These are phyloP conservation scores for Varroa destructor DNA, from an alignment of 1,140 invertebrate species.

Conservation along the genomic window DNA sequence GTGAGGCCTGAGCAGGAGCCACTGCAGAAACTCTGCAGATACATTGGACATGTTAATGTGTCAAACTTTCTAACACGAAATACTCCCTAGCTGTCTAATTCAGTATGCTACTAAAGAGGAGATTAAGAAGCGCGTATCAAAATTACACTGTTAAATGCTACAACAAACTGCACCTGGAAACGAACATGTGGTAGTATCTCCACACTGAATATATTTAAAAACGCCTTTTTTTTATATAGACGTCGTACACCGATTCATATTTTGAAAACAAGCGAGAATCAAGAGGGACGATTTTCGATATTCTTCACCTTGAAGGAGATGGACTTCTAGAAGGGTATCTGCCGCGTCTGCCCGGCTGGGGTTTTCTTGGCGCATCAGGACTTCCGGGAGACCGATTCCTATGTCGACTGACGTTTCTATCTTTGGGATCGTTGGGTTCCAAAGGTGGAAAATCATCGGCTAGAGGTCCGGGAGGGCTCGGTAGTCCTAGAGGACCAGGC, in stretches of 20 bases:
- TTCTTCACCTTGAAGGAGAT: not conserved
- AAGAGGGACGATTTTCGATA: not conserved
- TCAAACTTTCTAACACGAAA: not conserved
- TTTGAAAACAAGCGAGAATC: not conserved
- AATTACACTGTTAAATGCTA: too few relatives aligned
- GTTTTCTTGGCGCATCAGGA: not conserved
- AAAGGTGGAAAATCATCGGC: conserved; percentile 1
- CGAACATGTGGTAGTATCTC: too few relatives aligned
- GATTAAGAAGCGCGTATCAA: too few relatives aligned
- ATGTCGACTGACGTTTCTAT: not conserved
- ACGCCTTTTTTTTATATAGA: too few relatives aligned
- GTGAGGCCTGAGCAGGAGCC: too few relatives aligned
- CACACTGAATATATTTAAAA: too few relatives aligned
- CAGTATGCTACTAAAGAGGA: not conserved
- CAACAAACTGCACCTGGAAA: too few relatives aligned
- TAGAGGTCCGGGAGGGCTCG: not conserved
- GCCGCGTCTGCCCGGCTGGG: not conserved
- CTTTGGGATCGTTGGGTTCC: not conserved
- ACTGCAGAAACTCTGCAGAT: not conserved
- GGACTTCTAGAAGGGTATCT: conserved; percentile 6
- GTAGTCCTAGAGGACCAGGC: not conserved
- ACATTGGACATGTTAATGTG: not conserved
- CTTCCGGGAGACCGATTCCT: not conserved
- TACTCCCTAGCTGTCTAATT: not conserved
- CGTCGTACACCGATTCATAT: not conserved